These are phyloP conservation scores for Chionomys nivalis DNA, from an alignment of 2,113 vertebrate species.

Conservation along the genomic window DNA sequence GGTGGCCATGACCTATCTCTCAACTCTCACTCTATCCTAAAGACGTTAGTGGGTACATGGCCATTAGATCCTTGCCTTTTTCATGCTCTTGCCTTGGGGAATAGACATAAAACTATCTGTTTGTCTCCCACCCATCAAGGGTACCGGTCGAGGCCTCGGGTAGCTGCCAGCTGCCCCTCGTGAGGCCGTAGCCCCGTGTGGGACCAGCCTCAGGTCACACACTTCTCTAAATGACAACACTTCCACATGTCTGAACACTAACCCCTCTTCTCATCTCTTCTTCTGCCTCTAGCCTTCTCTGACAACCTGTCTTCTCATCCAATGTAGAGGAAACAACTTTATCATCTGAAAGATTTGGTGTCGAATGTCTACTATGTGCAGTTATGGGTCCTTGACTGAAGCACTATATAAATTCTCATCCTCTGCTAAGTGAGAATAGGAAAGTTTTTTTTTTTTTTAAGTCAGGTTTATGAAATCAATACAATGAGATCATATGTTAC, in stretches of 20 bases:
- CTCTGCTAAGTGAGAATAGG: background rate
- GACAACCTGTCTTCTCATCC: background rate
- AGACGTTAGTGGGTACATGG: too few species aligned
- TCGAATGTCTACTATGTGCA: constrained; percentile 19
- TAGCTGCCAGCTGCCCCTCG: too few species aligned
- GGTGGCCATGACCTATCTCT: too few species aligned
- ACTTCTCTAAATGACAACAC: too few species aligned
- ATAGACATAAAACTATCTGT: too few species aligned
- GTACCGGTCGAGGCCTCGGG: too few species aligned
- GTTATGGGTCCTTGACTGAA: background rate
- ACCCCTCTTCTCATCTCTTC: background rate
- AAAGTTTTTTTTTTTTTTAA: background rate
- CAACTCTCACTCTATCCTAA: too few species aligned
- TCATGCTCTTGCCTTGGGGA: too few species aligned
- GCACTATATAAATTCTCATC: background rate
- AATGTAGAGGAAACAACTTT: background rate
- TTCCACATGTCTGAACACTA: background rate
- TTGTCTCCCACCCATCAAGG: too few species aligned
- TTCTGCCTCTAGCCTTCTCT: constrained; percentile 36
- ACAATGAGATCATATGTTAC: background rate
- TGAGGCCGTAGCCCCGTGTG: too few species aligned
- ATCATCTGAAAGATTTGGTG: background rate
- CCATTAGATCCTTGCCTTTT: too few species aligned
- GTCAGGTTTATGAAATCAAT: background rate
- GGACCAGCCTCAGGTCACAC: too few species aligned